Evolutionary conservation across 2,888 invertebrate genomes (phyloP).

Genomic region (Tipula helvola): DNA sequence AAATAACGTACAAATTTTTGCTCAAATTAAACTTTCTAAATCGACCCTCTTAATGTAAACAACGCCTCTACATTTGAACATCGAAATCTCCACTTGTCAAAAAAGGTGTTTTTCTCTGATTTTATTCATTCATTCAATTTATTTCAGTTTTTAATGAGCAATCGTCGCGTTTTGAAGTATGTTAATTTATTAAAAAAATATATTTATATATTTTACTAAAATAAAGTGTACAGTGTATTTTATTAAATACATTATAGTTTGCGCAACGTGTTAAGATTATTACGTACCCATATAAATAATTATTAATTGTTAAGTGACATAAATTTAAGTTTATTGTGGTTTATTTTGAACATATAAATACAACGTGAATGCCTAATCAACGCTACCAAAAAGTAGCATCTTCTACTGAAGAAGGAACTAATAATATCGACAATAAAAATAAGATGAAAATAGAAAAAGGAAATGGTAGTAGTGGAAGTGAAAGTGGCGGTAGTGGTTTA

Average conservation of each 20-base stretch:
- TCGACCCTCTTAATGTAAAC: neutral
- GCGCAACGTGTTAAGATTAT: neutral
- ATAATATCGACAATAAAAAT: neutral
- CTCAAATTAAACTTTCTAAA: no score
- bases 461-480: slow-evolving; percentile 5
- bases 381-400: slow-evolving; percentile 9
- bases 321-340: neutral
- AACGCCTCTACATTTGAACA: neutral
- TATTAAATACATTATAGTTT: neutral
- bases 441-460: neutral
- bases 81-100: neutral
- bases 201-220: neutral
- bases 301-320: neutral
- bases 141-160: neutral
- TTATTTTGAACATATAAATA: neutral
- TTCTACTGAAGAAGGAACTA: neutral
- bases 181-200: neutral
- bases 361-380: slow-evolving; percentile 8
- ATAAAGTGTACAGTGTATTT: neutral
- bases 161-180: neutral
- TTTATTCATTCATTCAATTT: neutral
- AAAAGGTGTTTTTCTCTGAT: neutral
- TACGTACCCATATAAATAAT: neutral
- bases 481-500: slow-evolving; percentile 19
- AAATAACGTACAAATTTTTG: no score